phyloP scores from a whole-genome alignment of 2,888 invertebrate species.

The Sphecodes monilicornis region DNA sequence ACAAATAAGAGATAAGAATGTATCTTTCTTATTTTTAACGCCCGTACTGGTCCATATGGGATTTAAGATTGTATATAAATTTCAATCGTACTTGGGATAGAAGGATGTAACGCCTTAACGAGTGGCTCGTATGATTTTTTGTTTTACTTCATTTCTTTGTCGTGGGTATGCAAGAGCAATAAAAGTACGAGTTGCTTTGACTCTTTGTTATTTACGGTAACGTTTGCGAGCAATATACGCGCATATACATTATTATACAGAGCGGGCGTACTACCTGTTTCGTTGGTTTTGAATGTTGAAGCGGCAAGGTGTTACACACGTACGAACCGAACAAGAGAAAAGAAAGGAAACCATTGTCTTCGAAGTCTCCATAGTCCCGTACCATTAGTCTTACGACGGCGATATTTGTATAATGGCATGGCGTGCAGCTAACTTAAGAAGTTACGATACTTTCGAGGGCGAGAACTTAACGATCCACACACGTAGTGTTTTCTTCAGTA shows the following conservation, averaged over 20 bases:
- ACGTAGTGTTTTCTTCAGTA: conserved; percentile 38
- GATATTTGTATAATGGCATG: conserved; percentile 27
- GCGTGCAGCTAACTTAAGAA: conserved; percentile 29
- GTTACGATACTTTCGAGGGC: conserved; percentile 24
- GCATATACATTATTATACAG: neutral
- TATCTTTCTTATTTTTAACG: conserved; percentile 22
- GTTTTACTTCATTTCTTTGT: conserved; percentile 39
- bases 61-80: conserved; percentile 63
- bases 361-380: conserved; percentile 31
- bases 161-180: conserved; percentile 41
- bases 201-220: conserved; percentile 31
- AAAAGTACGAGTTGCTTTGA: conserved; percentile 42
- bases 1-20: conserved; percentile 14
- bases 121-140: conserved; percentile 32
- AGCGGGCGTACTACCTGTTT: conserved; percentile 17
- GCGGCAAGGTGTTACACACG: conserved; percentile 22
- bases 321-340: conserved; percentile 10
- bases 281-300: conserved; percentile 29
- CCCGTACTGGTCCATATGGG: conserved; percentile 54
- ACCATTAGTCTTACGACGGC: conserved; percentile 19
- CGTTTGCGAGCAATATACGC: conserved; percentile 25
- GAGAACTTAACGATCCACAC: conserved; percentile 36
- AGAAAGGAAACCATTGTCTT: conserved; percentile 38
- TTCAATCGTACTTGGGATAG: conserved; percentile 44
- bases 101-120: conserved; percentile 34